Evolutionary conservation across 2,888 invertebrate genomes (phyloP), one percentile per base, ranked within the genome.

Genomic region (Epirrhoe alternata): DNA sequence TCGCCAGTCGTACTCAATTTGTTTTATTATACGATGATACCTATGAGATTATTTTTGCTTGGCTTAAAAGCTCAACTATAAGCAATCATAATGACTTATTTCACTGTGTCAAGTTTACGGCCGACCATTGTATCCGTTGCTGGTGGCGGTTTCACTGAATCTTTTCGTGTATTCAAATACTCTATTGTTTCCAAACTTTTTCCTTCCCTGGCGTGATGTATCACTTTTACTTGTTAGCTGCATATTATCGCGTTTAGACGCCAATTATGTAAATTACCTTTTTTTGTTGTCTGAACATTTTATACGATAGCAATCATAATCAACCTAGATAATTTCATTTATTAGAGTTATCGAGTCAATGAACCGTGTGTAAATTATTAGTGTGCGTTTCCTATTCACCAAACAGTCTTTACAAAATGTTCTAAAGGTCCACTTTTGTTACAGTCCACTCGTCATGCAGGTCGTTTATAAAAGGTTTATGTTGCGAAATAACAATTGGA

Each of bases 1-100:
- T 91, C 84, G 89, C 90, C 81, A 85, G 83, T 86, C 83, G 82
- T 84, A 85, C 86, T 86, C 80, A 77, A 84, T 85, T 83, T 82
- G 80, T 83, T 80, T 81, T 77, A 74, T 77, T 80, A 71, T 82
- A 77, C 76, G 79, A 79, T 78, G 74, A 79, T 82, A 78, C 71
- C 67, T 72, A 65, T 74, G 71, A 71, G 73, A 79, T 77, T 78
- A 76, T 80, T 78, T 81, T 80, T 68, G 66, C 67, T 76, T 72
- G 47, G 67, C 66, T 62, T 58, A 52, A 62, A 62, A 72, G 62
- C 62, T 64, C 64, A 68, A 72, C 72, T 72, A 56, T 66, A 57
- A 66, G 54, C 47, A 51, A 58, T 70, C 58, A 64, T 69, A 74
- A 70, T 71, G 61, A 62, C 53, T 72, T 71, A 69, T 70, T 68